phyloP scores from a whole-genome alignment of 2,797 vertebrate genomes.

The Fistularia tabacaria region DNA sequence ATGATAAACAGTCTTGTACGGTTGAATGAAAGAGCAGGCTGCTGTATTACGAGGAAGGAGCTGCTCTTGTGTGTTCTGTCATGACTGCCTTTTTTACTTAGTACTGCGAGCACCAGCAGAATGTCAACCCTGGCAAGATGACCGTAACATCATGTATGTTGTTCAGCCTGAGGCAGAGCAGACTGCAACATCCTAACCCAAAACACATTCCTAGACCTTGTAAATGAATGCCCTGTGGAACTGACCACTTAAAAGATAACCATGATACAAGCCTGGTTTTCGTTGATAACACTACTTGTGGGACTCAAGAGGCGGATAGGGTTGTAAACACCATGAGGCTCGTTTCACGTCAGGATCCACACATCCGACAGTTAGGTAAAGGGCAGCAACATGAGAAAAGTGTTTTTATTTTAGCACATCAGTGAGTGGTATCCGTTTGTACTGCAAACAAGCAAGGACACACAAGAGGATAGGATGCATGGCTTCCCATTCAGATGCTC shows the following conservation, averaged over 20 bases:
- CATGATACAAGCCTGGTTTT: constrained; percentile 52
- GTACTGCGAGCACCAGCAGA: too few relatives aligned
- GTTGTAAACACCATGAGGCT: constrained; percentile 22
- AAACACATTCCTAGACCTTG: constrained; percentile 18
- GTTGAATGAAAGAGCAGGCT: constrained; percentile 49
- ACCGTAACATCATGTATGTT: too few relatives aligned
- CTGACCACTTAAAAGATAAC: constrained; percentile 42
- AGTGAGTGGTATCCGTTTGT: too few relatives aligned
- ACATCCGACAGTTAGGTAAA: not conserved
- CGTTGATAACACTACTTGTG: constrained; percentile 43
- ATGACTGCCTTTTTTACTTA: too few relatives aligned
- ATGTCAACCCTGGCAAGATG: too few relatives aligned
- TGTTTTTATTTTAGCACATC: not conserved
- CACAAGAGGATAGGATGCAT: too few relatives aligned
- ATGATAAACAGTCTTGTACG: constrained; percentile 10
- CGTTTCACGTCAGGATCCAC: too few relatives aligned
- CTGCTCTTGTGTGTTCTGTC: not conserved
- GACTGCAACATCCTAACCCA: constrained; percentile 3
- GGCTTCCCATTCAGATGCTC: too few relatives aligned
- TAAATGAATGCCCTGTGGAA: constrained; percentile 1
- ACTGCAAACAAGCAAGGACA: too few relatives aligned
- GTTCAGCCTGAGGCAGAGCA: too few relatives aligned
- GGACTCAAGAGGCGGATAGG: constrained; percentile 6
- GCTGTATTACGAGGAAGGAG: constrained; percentile 7
- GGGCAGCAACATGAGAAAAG: not conserved